Evolutionary conservation across 2,888 invertebrate species (phyloP), one percentile per base, ranked within the genome.

Genomic region (Hyppa rectilinea): DNA sequence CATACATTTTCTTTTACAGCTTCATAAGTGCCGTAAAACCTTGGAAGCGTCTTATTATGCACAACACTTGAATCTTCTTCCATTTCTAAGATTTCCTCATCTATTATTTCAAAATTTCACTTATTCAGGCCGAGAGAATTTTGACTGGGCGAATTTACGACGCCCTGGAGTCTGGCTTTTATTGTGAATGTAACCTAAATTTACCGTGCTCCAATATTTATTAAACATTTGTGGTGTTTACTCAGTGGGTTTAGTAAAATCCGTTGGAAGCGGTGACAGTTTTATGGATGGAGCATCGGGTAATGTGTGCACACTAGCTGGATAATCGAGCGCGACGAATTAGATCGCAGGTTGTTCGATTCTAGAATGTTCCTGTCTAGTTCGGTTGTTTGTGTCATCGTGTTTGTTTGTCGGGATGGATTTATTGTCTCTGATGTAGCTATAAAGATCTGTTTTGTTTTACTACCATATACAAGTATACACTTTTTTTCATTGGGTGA

Each of bases 91-190:
- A 50, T 68, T 50, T 61, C 31, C 53, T 64, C 43, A 67, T 69
- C 45, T 36, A 76, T 80, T 75, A 80, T 75, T 80, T 66, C 72
- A 50, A 75, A 75, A 80, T 69, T 75, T 75, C 58, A 68, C 61
- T 68, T 61, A 71, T 67, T 45, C 55, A n/a, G 26, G 38, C 31
- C 17, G n/a, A 49, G 34, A 63, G 60, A 66, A 72, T 63, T 66
- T 80, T 80, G 60, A 69, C 66, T 58, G 36, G 14, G 10, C 0
- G 26, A 69, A 77, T 77, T 70, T 73, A 80, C 26, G 81, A 67
- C 78, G 63, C 66, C 73, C 61, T 55, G 49, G 66, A 40, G 72
- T 78, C 78, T 75, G 60, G 69, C 49, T 73, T 67, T 70, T 70
- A 70, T 70, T 71, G 67, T 67, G 53, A 67, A 73, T 60, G 40